Evolutionary conservation across 2,888 invertebrate species (phyloP).

Genomic region (Ochlodes sylvanus): DNA sequence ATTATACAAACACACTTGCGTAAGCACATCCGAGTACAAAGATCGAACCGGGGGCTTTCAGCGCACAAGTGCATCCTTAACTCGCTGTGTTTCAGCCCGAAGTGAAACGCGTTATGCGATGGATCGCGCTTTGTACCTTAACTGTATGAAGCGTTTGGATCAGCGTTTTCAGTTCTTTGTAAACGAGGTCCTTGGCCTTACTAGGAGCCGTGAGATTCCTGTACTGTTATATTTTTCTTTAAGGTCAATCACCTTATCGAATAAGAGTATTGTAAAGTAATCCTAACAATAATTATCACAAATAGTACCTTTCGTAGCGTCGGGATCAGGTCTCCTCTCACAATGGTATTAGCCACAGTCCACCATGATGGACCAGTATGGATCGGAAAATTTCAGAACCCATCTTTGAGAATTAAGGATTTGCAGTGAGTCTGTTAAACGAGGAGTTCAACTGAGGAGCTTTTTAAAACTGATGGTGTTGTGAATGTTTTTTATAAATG

Average conservation of each 20-base stretch:
- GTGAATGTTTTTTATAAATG: no score
- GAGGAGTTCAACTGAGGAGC: no score
- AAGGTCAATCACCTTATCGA: neutral
- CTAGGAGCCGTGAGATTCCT: neutral
- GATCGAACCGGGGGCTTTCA: conserved; percentile 23
- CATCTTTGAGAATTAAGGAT: no score
- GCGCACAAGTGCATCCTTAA: conserved; percentile 9
- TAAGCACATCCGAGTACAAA: neutral
- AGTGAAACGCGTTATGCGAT: conserved; percentile 10
- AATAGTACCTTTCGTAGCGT: no score
- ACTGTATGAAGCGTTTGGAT: conserved; percentile 3
- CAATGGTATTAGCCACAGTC: no score
- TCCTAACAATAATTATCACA: no score
- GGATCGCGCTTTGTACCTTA: conserved; percentile 14
- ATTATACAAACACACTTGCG: neutral
- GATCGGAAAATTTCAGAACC: no score
- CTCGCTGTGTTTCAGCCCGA: neutral
- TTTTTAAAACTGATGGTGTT: no score
- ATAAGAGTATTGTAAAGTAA: no score
- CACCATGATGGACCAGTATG: no score
- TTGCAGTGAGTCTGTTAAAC: no score
- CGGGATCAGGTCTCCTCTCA: no score
- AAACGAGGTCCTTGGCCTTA: neutral
- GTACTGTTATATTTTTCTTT: neutral
- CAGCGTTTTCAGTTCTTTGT: conserved; percentile 1